Conservation (phyloP, 2,888 invertebrate species). For the Prenolepis imparis region DNA sequence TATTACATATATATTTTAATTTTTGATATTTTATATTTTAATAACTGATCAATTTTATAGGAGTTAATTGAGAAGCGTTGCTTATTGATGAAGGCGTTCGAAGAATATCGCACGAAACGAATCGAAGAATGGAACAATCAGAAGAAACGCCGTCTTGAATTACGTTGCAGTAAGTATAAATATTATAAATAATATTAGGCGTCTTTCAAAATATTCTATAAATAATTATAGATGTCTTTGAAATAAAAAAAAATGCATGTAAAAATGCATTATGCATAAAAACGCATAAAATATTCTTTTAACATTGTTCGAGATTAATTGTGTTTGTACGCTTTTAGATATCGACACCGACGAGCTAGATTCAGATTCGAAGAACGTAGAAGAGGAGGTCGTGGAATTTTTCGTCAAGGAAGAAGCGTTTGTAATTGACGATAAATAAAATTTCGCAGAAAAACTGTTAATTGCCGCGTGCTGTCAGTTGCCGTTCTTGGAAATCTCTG, state of each 20-base stretch:
- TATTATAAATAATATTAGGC: background rate
- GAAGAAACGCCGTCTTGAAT: slow-evolving; percentile 93
- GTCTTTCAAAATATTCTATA: background rate
- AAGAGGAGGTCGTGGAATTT: slow-evolving; percentile 98
- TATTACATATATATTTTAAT: no score
- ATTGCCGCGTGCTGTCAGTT: slow-evolving; percentile 33
- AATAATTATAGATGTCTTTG: background rate
- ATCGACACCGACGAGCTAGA: slow-evolving; percentile 97
- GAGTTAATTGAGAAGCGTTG: slow-evolving; percentile 97
- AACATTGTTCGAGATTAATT: background rate
- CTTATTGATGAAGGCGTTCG: slow-evolving; percentile 94
- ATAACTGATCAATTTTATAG: slow-evolving; percentile 80
- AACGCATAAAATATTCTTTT: background rate
- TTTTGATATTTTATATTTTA: background rate
- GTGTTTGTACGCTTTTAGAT: slow-evolving; percentile 88
- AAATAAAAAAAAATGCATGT: background rate
- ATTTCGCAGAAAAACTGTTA: slow-evolving; percentile 40
- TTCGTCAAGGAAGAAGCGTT: slow-evolving; percentile 98
- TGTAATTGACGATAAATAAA: slow-evolving; percentile 90
- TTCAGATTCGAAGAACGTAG: slow-evolving; percentile 94
- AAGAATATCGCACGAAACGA: slow-evolving; percentile 93
- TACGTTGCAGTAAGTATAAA: slow-evolving; percentile 93
- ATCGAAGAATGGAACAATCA: slow-evolving; percentile 92
- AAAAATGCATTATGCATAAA: background rate
- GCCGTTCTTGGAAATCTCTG: slow-evolving; percentile 75